Evolutionary conservation across 2,113 vertebrate genomes (phyloP), one percentile per base, ranked within the genome.

Genomic region (Stigmatopora argus): DNA sequence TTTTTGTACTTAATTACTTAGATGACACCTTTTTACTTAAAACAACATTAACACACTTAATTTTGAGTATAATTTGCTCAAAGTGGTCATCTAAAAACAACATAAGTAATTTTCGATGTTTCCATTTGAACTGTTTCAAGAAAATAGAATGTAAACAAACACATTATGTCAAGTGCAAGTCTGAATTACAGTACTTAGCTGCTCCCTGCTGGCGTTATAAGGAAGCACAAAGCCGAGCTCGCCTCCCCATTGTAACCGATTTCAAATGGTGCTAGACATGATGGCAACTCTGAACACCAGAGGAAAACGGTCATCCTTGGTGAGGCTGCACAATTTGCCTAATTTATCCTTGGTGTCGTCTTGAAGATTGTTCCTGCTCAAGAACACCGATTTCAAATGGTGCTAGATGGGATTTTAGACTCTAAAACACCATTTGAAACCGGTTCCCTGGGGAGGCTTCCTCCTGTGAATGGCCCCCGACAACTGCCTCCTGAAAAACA

Each of bases 351-450:
- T 1, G 21, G 13, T 26, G 0, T 58, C 48, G 7, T n/a, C 38
- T 9, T 46, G 48, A 78, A 83, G 94, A 84, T 75, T 86, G 93
- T 93, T 93, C 94, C 93, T 83, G 89, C 94, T 94, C 94, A 94
- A 94, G 94, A 94, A 96, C 95, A 96, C 94, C 96, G 95, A 97
- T 97, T 97, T 97, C 94, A 96, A 94, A 97, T 97, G 95, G 94
- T 96, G 94, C 95, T 97, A 97, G 95, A 97, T 92, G 85, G 88
- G 89, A 77, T 89, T 90, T 88, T 83, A 91, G 90, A 95, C 95
- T 97, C 94, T 97, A 96, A 96, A 88, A 92, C 94, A 97, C 94
- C 93, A 95, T 91, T 90, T 94, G 95, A 96, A 96, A 97, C 92
- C 94, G 93, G 95, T 94, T 96, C 92, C 94, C 93, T 92, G 93